Base-by-base conservation (phyloP, 2,113 vertebrate species). In the Seriola quinqueradiata region DNA sequence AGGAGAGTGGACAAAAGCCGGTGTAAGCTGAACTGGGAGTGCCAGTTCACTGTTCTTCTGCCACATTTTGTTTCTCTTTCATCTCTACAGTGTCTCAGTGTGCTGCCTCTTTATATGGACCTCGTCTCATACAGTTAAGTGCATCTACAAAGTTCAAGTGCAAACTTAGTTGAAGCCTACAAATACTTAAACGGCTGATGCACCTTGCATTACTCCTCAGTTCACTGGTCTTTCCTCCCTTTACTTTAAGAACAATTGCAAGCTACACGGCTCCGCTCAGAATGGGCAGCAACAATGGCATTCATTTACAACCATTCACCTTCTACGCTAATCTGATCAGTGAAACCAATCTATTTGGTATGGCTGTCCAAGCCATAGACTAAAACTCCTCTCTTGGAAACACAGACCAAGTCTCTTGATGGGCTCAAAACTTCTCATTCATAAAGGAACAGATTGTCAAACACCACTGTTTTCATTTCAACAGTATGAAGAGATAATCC, bases 311-410 rank as follows among this genome's bases (percentile, higher is more conserved):
- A 80, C 84, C 82, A 82, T 71, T 88, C 68, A 76, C 70, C 89
- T 82, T 76, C 75, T 54, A 21, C 38, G 40, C 90, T 92, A 91
- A 93, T 92, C 94, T 90, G 91, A 90, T 79, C 87, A 64, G 88
- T 93, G 92, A 92, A 90, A 89, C 94, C 89, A 94, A 95, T 95
- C 93, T 91, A 93, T 94, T 95, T 70, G 80, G 59, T 88, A 93
- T 34, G 92, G 90, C 89, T 94, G 92, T 95, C 94, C 83, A 67
- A 71, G 70, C 84, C 74, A 36, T 70, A 72, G 80, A 87, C 74
- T 72, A 54, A 36, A 81, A 82, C 50, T 74, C 70, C 77, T 60
- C 77, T 81, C 75, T 86, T 81, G 65, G 72, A 81, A 66, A 80
- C 68, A 66, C 72, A 82, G 65, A 65, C 52, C 63, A 50, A 77